A percentile compares a stretch with the other conserved stretches of the same genome.
Evolutionary conservation across 2,888 invertebrate species (phyloP).

Genomic region (Catocala sponsa): DNA sequence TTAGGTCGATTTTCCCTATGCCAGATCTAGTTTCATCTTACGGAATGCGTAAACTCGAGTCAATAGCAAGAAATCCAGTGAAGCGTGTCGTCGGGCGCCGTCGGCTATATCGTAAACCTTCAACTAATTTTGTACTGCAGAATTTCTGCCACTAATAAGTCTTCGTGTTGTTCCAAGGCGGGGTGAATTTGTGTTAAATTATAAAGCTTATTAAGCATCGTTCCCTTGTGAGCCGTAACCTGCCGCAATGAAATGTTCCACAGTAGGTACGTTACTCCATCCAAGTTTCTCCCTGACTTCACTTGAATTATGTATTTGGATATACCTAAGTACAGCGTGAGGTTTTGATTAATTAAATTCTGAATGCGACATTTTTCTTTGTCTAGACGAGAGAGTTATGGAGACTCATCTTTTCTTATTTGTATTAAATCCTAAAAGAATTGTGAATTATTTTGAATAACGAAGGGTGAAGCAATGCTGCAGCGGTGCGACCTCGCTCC

Average conservation of each 20-base stretch:
- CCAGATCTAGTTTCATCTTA: slow-evolving; percentile 13
- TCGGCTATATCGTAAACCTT: slow-evolving; percentile 54
- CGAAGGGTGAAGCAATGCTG: slow-evolving; percentile 5
- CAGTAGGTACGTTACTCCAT: slow-evolving; percentile 50
- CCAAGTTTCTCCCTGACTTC: slow-evolving; percentile 59
- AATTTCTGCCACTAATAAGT: slow-evolving; percentile 72
- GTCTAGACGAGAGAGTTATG: slow-evolving; percentile 35
- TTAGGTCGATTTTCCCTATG: slow-evolving; percentile 10
- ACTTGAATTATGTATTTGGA: slow-evolving; percentile 65
- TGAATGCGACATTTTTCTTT: slow-evolving; percentile 52
- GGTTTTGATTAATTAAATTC: slow-evolving; percentile 68
- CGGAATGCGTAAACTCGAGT: slow-evolving; percentile 13
- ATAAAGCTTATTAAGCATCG: slow-evolving; percentile 85
- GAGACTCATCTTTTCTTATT: slow-evolving; percentile 35
- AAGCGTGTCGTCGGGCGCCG: slow-evolving; percentile 30
- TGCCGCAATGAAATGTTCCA: slow-evolving; percentile 73
- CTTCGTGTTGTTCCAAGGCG: slow-evolving; percentile 61
- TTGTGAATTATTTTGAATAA: slow-evolving; percentile 27
- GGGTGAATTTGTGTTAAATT: slow-evolving; percentile 79
- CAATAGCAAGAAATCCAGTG: slow-evolving; percentile 25
- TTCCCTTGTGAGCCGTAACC: slow-evolving; percentile 80
- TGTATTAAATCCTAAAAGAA: slow-evolving; percentile 31
- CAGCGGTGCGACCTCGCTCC: neutral
- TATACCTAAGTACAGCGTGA: slow-evolving; percentile 47
- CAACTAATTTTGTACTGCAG: slow-evolving; percentile 62